phyloP scores from a whole-genome alignment of 2,888 invertebrate species.

The Rhagium mordax region DNA sequence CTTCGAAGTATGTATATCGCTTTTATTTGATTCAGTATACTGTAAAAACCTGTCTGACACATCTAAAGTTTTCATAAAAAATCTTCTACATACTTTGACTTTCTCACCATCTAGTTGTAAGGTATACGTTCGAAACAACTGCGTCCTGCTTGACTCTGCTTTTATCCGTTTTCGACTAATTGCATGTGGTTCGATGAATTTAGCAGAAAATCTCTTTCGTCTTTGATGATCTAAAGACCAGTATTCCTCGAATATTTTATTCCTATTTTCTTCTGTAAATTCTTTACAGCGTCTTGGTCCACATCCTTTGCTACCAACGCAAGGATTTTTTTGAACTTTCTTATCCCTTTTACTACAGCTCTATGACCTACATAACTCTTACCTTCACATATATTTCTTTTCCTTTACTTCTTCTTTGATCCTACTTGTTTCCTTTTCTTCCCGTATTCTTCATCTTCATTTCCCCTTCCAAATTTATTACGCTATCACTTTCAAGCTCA shows the following conservation, averaged over 20 bases:
- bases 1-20: neutral
- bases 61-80: slow-evolving; percentile 6
- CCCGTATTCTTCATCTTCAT: neutral
- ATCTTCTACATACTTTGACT: slow-evolving; percentile 7
- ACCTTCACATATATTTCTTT: neutral
- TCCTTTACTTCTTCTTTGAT: neutral
- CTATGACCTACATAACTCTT: neutral
- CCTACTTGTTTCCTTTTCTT: neutral
- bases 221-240: slow-evolving; percentile 1
- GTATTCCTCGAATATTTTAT: neutral
- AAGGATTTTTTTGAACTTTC: slow-evolving; percentile 4
- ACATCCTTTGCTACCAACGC: neutral
- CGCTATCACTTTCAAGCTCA: no score
- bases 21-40: neutral
- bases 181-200: neutral
- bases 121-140: neutral
- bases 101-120: neutral
- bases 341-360: neutral
- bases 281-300: neutral
- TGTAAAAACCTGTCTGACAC: neutral
- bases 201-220: neutral
- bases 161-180: neutral
- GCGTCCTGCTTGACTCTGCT: neutral
- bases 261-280: neutral
- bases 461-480: no score